Evolutionary conservation across 2,797 vertebrate species (phyloP), one percentile per base, ranked within the genome.

Genomic region (Loriculus beryllinus): DNA sequence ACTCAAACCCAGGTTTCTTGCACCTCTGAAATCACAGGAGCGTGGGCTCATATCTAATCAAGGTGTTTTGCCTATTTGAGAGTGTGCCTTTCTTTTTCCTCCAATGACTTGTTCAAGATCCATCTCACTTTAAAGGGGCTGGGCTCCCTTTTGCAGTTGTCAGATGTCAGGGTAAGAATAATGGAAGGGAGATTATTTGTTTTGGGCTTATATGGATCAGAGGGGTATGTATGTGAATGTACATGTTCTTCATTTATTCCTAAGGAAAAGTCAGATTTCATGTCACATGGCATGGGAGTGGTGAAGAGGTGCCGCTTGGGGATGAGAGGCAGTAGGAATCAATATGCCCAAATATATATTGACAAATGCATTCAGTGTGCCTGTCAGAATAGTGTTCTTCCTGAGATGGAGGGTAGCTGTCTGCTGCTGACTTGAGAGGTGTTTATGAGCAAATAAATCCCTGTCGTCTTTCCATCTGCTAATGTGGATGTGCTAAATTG

Each of bases 361-460:
- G 88, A 89, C 57, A 85, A 84, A 82, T 54, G 22, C 31, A 54
- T 85, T 91, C 0, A 0, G 21, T 59, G 40, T 82, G 63, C 63
- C 69, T 92, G 76, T 88, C 82, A 88, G 76, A 78, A 63, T 9
- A 57, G 22, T 39, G 74, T 75, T 91, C 49, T 89, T n/a, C 16
- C n/a, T 37, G 69, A 89, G 62, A 81, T 2, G 12, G 76, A 87
- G 76, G 72, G 62, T 69, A 91, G 79, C 82, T 89, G 72, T 81
- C 86, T 93, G 65, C 79, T 88, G 47, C 86, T 94, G 86, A 86
- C 69, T 88, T 51, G 86, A 69, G 82, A 91, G 59, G 63, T 72
- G 77, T 76, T 93, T 92, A 86, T 88, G 67, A 94, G 77, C 80
- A 91, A 86, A 90, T 92, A 93, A 65, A 76, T 91, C 76, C 93